Evolutionary conservation across 2,113 vertebrate genomes (phyloP).

Genomic region (Salvelinus fontinalis): DNA sequence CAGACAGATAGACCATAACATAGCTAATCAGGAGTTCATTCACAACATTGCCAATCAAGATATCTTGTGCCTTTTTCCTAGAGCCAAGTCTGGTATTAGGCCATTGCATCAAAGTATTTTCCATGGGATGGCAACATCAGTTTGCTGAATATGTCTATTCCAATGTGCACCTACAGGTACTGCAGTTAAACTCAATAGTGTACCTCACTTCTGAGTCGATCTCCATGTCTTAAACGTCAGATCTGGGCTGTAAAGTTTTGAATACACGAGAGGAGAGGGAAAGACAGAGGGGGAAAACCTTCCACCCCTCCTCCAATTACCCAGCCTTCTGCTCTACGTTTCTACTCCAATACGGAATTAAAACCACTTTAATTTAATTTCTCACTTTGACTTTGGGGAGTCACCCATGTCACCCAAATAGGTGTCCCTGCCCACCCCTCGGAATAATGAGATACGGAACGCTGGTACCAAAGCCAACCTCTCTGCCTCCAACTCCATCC

Average conservation of each 20-base stretch:
- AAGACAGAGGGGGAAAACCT: no score
- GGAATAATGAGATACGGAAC: constrained; percentile 40
- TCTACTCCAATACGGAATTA: constrained; percentile 46
- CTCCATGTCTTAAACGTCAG: not conserved
- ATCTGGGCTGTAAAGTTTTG: not conserved
- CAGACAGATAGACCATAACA: not conserved
- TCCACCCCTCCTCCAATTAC: constrained; percentile 33
- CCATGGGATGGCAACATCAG: no score
- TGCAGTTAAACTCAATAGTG: no score
- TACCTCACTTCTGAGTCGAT: no score
- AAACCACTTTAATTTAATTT: constrained; percentile 49
- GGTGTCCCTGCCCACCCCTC: constrained; percentile 4
- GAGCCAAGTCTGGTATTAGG: no score
- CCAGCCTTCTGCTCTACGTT: constrained; percentile 27
- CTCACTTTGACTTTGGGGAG: no score
- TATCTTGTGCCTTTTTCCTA: no score
- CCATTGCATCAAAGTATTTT: no score
- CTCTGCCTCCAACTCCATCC: not conserved
- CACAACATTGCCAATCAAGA: not conserved
- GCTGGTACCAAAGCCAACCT: constrained; percentile 11
- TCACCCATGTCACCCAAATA: constrained; percentile 8
- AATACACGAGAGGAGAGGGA: not conserved
- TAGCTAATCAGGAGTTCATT: not conserved
- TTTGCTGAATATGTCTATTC: no score
- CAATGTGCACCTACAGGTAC: no score